Conservation (phyloP, 2,113 vertebrate genomes). For the Setophaga kirtlandii region DNA sequence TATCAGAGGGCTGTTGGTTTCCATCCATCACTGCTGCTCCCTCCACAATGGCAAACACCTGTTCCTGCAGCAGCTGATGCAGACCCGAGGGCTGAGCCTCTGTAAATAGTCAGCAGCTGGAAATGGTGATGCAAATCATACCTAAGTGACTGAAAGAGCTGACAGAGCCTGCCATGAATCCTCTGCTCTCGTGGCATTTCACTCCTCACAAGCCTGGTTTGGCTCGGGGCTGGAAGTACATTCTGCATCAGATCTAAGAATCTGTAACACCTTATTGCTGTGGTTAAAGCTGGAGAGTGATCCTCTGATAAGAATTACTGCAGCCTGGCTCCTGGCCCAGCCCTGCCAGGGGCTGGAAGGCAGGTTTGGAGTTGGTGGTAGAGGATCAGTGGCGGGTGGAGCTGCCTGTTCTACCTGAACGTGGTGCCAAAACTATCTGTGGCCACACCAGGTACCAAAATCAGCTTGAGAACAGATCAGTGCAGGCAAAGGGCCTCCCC, state of each 20-base stretch:
- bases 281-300: constrained; percentile 21
- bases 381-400: background rate
- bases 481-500: background rate
- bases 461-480: background rate
- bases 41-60: constrained; percentile 15
- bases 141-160: background rate
- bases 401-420: background rate
- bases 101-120: constrained; percentile 26
- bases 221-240: background rate
- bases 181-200: background rate
- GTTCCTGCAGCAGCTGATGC: constrained; percentile 47
- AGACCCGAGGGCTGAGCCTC: background rate
- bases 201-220: constrained; percentile 5
- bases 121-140: constrained; percentile 5
- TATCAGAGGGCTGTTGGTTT: background rate
- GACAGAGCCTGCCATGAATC: background rate
- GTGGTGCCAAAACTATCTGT: background rate
- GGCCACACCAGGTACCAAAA: background rate
- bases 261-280: background rate
- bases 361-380: background rate
- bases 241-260: background rate
- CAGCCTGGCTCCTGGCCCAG: constrained; percentile 29
- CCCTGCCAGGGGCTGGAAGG: background rate
- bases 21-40: background rate
- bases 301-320: constrained; percentile 10